phyloP scores from a whole-genome alignment of 2,888 invertebrate species.

The Sminthurinus aureus region DNA sequence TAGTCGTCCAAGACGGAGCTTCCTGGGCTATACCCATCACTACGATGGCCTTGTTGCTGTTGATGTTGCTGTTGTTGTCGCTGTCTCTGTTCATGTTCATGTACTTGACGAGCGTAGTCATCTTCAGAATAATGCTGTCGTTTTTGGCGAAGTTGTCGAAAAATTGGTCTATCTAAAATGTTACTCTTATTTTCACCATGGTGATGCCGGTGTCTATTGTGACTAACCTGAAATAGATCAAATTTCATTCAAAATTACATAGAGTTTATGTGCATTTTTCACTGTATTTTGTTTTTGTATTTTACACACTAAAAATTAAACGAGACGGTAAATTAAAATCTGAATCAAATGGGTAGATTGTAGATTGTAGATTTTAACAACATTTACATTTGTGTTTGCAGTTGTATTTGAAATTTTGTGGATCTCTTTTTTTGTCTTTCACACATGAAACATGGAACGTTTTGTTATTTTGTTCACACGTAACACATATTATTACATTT shows the following conservation, averaged over 20 bases:
- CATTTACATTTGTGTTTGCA: no score
- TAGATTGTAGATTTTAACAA: no score
- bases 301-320: no score
- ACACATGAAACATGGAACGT: no score
- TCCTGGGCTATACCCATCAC: background rate
- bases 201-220: slow-evolving; percentile 31
- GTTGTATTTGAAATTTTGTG: no score
- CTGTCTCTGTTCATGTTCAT: background rate
- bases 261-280: background rate
- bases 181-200: slow-evolving; percentile 38
- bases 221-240: slow-evolving; percentile 6
- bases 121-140: slow-evolving; percentile 26
- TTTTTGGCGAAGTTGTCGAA: slow-evolving; percentile 16
- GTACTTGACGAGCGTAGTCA: background rate
- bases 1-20: slow-evolving; percentile 30
- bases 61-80: slow-evolving; percentile 7
- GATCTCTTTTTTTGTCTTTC: no score
- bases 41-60: slow-evolving; percentile 10
- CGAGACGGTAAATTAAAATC: no score
- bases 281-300: no score
- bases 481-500: no score
- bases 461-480: no score
- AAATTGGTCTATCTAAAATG: slow-evolving; percentile 17
- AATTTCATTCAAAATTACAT: background rate
- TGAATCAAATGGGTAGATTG: no score